These are phyloP conservation scores for Diabrotica virgifera DNA, from an alignment of 1,140 invertebrate species.

Conservation along the genomic window DNA sequence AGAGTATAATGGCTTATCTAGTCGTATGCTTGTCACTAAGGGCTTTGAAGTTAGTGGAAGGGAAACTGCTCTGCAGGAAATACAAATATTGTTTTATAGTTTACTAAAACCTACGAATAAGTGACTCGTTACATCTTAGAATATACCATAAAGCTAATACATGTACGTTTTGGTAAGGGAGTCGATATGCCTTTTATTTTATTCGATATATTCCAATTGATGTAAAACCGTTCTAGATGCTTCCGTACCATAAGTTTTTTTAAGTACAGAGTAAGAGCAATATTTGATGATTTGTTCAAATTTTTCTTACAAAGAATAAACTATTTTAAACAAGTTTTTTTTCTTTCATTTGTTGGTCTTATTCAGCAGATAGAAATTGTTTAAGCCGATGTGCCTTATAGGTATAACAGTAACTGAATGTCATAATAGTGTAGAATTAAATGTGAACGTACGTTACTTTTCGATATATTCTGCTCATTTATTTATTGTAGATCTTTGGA, in stretches of 20 bases:
- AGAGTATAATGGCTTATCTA: no score
- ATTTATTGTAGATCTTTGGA: constrained; percentile 23
- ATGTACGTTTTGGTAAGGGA: not conserved
- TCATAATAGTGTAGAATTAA: constrained; percentile 6
- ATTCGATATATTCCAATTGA: not conserved
- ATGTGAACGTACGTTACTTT: constrained; percentile 13
- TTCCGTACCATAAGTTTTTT: not conserved
- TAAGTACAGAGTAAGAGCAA: constrained; percentile 13
- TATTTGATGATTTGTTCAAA: constrained; percentile 16
- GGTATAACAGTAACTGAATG: constrained; percentile 8
- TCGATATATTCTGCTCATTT: constrained; percentile 25
- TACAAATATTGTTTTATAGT: not conserved
- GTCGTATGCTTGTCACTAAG: no score
- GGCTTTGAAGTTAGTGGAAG: no score
- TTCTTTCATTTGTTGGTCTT: constrained; percentile 16
- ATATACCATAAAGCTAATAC: not conserved
- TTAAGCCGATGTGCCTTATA: constrained; percentile 26
- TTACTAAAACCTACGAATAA: not conserved
- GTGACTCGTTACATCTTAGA: not conserved
- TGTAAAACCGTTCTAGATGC: not conserved
- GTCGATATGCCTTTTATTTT: not conserved
- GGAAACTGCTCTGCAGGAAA: no score
- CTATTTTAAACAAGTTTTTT: constrained; percentile 11
- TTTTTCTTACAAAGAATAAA: constrained; percentile 22
- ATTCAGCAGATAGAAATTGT: not conserved